Base-by-base conservation (phyloP, 2,797 vertebrate genomes). In the Oryzias sinensis region DNA sequence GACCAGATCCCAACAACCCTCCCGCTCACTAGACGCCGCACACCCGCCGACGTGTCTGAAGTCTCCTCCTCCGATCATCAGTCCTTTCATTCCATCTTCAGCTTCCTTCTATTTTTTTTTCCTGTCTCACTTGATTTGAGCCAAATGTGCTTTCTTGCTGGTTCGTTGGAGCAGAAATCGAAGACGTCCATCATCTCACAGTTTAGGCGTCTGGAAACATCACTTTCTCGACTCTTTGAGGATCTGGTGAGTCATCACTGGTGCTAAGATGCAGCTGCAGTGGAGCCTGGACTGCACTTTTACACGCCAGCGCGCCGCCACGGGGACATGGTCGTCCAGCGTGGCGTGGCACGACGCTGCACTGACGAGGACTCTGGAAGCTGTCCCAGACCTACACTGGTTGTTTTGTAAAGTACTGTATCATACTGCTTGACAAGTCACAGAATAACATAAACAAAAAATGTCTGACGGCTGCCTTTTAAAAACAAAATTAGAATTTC, bases 1-100 rank as follows among this genome's bases (percentile, higher is more conserved):
- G 92, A 74, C 93, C 93, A 6, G 94, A 95, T 70, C 91, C 94
- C 82, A 94, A 82, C 90, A 92, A 68, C 65, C 82, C 89, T 16
- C 49, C 87, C 0, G 70, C 91, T 42, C 93, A 93, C 73, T 95
- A 94, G 89, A 87, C 76, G 7, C 17, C 68, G 16, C 65, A 7
- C 49, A 60, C 57, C 53, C 40, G 33, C 33, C 14, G 0, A 46
- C 64, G 33, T 4, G n/a, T 40, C 77, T 61, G 64, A 52, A 80
- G 56, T 67, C 53, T 60, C 67, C 52, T 41, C 66, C 58, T 56
- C 54, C 58, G 24, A 5, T 48, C 61, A 49, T 53, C 56, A 33
- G 8, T 37, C 7, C 22, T 18, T 22, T 33, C 46, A 17, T 16
- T 43, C 53, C n/a, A n/a, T 59, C 44, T 70, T 76, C 77, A 72